These are phyloP conservation scores for Mesoligia furuncula DNA, from an alignment of 2,888 invertebrate species.

Conservation along the genomic window DNA sequence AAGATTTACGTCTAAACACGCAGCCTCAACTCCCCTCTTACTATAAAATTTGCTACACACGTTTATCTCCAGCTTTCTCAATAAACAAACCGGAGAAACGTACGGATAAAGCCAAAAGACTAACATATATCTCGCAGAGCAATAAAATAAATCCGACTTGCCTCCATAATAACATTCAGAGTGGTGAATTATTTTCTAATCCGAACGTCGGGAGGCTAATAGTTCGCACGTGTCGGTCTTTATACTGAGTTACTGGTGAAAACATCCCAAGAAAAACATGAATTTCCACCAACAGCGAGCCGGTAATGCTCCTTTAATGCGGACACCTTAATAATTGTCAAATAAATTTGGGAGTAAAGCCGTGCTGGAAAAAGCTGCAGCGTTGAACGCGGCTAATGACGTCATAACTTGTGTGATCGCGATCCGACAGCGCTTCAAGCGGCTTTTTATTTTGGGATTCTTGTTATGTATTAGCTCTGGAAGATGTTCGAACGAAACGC, in stretches of 20 bases:
- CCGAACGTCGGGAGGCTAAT: slow-evolving; percentile 87
- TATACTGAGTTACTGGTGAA: slow-evolving; percentile 85
- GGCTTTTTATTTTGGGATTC: slow-evolving; percentile 65
- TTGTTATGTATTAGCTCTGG: slow-evolving; percentile 60
- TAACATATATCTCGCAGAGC: slow-evolving; percentile 84
- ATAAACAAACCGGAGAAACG: slow-evolving; percentile 86
- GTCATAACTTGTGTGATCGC: slow-evolving; percentile 78
- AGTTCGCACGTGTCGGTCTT: slow-evolving; percentile 89
- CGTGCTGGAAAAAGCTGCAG: slow-evolving; percentile 80
- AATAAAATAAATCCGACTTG: slow-evolving; percentile 89
- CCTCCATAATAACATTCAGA: slow-evolving; percentile 89
- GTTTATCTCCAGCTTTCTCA: slow-evolving; percentile 80
- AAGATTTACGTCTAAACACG: slow-evolving; percentile 85
- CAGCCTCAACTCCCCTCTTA: slow-evolving; percentile 73
- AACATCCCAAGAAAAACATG: slow-evolving; percentile 89
- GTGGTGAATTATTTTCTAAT: slow-evolving; percentile 90
- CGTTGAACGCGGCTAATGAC: slow-evolving; percentile 83
- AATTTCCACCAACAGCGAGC: slow-evolving; percentile 80
- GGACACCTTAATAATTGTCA: slow-evolving; percentile 82
- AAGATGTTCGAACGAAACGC: slow-evolving; percentile 51
- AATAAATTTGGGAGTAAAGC: slow-evolving; percentile 87
- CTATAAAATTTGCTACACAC: slow-evolving; percentile 85
- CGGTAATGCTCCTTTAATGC: slow-evolving; percentile 86
- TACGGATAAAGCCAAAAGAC: slow-evolving; percentile 86
- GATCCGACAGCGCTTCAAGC: slow-evolving; percentile 70